A percentile compares a stretch with the other conserved stretches of the same genome.
These are phyloP conservation scores for Platorchestia sp. DNA, from an alignment of 1,140 invertebrate species.

Conservation along the genomic window DNA sequence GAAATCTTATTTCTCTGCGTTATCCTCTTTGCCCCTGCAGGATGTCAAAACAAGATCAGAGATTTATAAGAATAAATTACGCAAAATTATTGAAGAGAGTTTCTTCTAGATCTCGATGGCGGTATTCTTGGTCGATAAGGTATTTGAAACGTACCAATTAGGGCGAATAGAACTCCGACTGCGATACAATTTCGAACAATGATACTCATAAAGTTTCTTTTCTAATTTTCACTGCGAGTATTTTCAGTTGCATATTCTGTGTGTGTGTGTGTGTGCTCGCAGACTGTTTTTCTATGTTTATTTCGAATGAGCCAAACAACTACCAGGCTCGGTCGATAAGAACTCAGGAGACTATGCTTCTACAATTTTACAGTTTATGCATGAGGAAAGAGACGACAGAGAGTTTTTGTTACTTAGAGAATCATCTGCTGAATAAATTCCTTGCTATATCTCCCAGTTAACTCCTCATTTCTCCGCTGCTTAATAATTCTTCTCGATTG, in stretches of 20 bases:
- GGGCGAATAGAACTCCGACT: constrained; percentile 5
- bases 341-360: not conserved
- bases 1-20: not conserved
- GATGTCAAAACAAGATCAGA: not conserved
- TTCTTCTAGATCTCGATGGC: not conserved
- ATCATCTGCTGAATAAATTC: constrained; percentile 42
- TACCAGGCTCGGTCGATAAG: not conserved
- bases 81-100: not conserved
- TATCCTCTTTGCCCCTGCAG: not conserved
- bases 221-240: not conserved
- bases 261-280: not conserved
- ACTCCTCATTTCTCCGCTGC: constrained; percentile 50
- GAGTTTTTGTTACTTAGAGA: constrained; percentile 13
- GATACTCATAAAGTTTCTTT: constrained; percentile 2
- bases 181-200: constrained; percentile 6
- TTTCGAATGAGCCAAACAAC: not conserved
- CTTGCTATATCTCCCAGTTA: constrained; percentile 18
- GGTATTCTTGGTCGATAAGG: not conserved
- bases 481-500: constrained; percentile 37
- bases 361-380: not conserved
- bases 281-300: not conserved
- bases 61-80: not conserved
- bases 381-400: not conserved
- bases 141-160: not conserved
- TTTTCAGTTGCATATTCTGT: not conserved